Conservation (phyloP, 2,797 vertebrate genomes). For the Lemur catta region DNA sequence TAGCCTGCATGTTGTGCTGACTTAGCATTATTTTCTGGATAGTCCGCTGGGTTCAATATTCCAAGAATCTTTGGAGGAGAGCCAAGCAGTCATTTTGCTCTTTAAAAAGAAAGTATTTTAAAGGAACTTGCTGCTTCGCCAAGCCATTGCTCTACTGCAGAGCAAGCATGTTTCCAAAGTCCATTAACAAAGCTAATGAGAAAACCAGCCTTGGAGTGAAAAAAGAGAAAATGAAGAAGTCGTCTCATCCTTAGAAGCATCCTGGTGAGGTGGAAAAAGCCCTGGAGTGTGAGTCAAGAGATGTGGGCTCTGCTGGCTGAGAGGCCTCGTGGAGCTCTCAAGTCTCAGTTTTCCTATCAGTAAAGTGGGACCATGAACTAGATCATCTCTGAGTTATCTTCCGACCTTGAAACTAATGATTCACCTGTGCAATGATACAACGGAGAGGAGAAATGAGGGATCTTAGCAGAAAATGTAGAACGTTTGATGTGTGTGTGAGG, state of each 20-base stretch:
- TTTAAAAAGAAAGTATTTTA: slow-evolving; percentile 29
- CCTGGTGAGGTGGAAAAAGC: neutral
- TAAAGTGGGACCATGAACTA: neutral
- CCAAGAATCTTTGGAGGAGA: slow-evolving; percentile 29
- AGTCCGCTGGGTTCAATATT: slow-evolving; percentile 4
- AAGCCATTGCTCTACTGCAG: neutral
- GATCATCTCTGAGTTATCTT: neutral
- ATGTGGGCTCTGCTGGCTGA: neutral
- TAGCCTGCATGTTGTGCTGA: neutral
- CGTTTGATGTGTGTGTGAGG: neutral
- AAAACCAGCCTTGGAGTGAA: neutral
- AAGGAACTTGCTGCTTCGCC: neutral
- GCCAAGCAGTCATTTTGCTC: slow-evolving; percentile 38
- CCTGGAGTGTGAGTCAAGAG: neutral
- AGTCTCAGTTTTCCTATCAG: neutral
- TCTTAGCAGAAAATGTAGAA: neutral
- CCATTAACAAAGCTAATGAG: slow-evolving; percentile 1
- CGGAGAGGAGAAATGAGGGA: neutral
- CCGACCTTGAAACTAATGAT: neutral
- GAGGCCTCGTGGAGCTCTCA: neutral
- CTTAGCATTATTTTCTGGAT: neutral
- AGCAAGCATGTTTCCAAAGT: slow-evolving; percentile 27
- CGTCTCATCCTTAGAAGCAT: neutral
- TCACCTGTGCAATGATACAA: neutral
- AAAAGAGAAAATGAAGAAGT: neutral